Conservation (phyloP, 2,797 vertebrate species). For the Hyperoplus lanceolatus region DNA sequence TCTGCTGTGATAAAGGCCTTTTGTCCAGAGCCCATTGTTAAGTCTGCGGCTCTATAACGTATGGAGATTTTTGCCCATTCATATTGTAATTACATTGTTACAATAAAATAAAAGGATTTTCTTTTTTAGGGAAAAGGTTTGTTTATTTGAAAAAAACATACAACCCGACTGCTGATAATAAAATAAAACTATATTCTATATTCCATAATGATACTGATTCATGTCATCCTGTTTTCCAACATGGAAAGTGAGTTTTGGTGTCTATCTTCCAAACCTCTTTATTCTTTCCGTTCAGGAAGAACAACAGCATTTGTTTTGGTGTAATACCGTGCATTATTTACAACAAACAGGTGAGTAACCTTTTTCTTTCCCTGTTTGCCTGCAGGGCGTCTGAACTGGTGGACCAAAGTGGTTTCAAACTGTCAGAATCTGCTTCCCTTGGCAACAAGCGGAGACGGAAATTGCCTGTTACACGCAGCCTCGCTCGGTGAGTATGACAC, state of each 20-base stretch:
- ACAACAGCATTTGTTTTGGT: slow-evolving; percentile 6
- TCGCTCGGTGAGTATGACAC: slow-evolving; percentile 89
- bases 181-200: neutral
- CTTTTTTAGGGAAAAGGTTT: too few relatives aligned
- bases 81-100: neutral
- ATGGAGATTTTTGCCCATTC: neutral
- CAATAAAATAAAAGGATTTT: too few relatives aligned
- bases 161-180: neutral
- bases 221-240: neutral
- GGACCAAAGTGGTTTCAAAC: slow-evolving; percentile 92
- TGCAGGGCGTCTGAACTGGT: slow-evolving; percentile 97
- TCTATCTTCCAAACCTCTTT: neutral
- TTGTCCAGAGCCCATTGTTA: too few relatives aligned
- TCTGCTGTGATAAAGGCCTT: neutral
- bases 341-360: slow-evolving; percentile 1
- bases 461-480: slow-evolving; percentile 95
- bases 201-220: neutral
- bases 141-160: neutral
- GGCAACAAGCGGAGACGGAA: slow-evolving; percentile 96
- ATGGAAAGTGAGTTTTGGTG: neutral
- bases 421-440: slow-evolving; percentile 94
- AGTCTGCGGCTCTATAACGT: neutral
- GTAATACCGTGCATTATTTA: neutral
- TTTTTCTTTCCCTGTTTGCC: slow-evolving; percentile 16
- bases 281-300: neutral